These are phyloP conservation scores for Anolis apletophallus DNA, from an alignment of 2,797 vertebrate species.

Conservation along the genomic window DNA sequence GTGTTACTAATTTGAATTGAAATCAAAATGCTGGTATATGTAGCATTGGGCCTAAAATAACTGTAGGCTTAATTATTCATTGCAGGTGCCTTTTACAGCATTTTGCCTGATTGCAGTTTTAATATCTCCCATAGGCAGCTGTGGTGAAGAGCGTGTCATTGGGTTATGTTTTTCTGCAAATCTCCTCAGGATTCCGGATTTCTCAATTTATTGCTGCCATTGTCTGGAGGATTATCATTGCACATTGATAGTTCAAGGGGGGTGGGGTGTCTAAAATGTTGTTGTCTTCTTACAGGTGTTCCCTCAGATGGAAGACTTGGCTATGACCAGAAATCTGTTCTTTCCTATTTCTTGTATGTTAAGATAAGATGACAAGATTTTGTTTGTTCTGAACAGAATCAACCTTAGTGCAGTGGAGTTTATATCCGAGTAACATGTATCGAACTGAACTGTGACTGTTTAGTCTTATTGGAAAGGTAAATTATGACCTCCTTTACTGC, in stretches of 20 bases:
- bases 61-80: slow-evolving; percentile 59
- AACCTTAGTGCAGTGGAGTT: not conserved
- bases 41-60: slow-evolving; percentile 47
- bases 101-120: slow-evolving; percentile 67
- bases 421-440: not conserved
- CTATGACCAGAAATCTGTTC: not conserved
- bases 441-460: not conserved
- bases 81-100: slow-evolving; percentile 59
- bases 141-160: slow-evolving; percentile 50
- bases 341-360: not conserved
- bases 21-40: slow-evolving; percentile 44
- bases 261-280: not conserved
- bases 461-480: not conserved
- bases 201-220: slow-evolving; percentile 44
- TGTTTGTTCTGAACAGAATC: not conserved
- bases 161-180: slow-evolving; percentile 10
- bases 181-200: not conserved
- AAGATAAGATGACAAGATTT: not conserved
- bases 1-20: slow-evolving; percentile 29
- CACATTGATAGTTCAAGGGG: not conserved
- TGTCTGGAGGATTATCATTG: not conserved
- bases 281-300: not conserved
- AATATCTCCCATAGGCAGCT: slow-evolving; percentile 58
- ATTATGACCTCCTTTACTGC: too few relatives aligned
- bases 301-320: not conserved